Conservation (phyloP, 2,888 invertebrate genomes). For the Oxyteleia sp. region DNA sequence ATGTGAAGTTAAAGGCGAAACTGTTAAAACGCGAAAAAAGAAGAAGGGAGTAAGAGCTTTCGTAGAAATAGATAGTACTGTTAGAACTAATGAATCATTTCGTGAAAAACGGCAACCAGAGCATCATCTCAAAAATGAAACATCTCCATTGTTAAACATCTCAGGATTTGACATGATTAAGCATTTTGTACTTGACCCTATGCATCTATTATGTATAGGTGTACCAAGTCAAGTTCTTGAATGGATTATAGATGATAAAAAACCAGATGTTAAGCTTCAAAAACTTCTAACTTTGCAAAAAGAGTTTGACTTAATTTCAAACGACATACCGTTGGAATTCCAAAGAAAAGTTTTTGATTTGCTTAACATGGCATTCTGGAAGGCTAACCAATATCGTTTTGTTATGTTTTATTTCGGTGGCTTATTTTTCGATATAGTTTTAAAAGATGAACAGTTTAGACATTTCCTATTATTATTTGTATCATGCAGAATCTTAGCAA, state of each 20-base stretch:
- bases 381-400: slow-evolving; percentile 23
- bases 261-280: not conserved
- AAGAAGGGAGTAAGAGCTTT: slow-evolving; percentile 55
- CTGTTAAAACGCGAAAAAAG: slow-evolving; percentile 14
- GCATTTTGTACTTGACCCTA: slow-evolving; percentile 39
- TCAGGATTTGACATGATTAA: slow-evolving; percentile 36
- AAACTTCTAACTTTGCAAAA: slow-evolving; percentile 4
- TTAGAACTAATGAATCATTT: slow-evolving; percentile 49
- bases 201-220: slow-evolving; percentile 53
- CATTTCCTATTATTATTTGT: slow-evolving; percentile 69
- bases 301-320: not conserved
- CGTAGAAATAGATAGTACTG: too few species aligned
- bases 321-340: slow-evolving; percentile 64
- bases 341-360: slow-evolving; percentile 72
- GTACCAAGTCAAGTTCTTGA: too few species aligned
- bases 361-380: not conserved
- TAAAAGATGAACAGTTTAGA: slow-evolving; percentile 46
- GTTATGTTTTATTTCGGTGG: slow-evolving; percentile 57
- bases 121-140: slow-evolving; percentile 42
- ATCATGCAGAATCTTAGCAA: slow-evolving; percentile 55
- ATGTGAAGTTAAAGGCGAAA: slow-evolving; percentile 12
- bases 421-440: slow-evolving; percentile 47
- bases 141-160: slow-evolving; percentile 40
- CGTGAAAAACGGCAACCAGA: slow-evolving; percentile 17
- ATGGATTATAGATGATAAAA: too few species aligned